Conservation (phyloP, 2,797 vertebrate genomes). For the Pampus argenteus region DNA sequence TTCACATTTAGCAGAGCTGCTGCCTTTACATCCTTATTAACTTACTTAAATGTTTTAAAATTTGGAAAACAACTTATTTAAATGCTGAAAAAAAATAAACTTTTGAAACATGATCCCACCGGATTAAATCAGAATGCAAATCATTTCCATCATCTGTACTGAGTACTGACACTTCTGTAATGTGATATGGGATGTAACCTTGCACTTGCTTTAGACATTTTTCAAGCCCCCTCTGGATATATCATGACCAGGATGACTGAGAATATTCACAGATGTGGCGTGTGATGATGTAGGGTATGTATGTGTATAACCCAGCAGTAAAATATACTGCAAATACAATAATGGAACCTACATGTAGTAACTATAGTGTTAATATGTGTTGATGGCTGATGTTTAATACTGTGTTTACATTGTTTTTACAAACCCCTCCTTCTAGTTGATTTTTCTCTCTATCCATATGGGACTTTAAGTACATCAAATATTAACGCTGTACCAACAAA, state of each 20-base stretch:
- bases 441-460: constrained; percentile 72
- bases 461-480: constrained; percentile 81
- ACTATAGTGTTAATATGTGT: constrained; percentile 36
- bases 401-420: constrained; percentile 62
- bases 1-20: constrained; percentile 1
- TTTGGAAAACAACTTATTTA: constrained; percentile 1
- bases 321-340: constrained; percentile 2
- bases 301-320: background rate
- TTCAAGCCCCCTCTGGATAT: background rate
- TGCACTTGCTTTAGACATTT: background rate
- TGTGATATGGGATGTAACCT: too few species aligned
- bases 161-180: background rate
- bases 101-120: too few species aligned
- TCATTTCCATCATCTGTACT: background rate
- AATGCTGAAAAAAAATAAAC: too few species aligned
- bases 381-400: constrained; percentile 36
- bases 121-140: background rate
- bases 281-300: background rate
- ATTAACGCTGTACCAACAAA: constrained; percentile 84
- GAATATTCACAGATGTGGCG: background rate
- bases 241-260: background rate
- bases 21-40: constrained; percentile 4
- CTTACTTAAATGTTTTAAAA: constrained; percentile 1
- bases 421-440: constrained; percentile 61
- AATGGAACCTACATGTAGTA: constrained; percentile 6